Conservation (phyloP, 2,113 vertebrate genomes). For the Ctenomys sociabilis region DNA sequence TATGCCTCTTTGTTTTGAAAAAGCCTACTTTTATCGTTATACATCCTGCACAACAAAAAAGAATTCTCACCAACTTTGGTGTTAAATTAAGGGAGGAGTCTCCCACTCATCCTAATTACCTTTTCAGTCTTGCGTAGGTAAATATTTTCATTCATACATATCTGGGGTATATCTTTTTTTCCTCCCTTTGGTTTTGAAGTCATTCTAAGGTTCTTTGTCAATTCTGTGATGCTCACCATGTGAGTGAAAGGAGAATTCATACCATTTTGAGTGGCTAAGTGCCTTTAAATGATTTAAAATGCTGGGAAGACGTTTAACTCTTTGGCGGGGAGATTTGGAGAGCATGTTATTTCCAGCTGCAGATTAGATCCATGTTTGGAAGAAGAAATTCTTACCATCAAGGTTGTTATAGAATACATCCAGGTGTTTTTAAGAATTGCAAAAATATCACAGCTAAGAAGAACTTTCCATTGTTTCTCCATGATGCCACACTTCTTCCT, state of each 20-base stretch:
- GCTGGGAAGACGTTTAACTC: conserved; percentile 70
- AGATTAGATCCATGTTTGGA: conserved; percentile 55
- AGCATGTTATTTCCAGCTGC: conserved; percentile 79
- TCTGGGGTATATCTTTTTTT: conserved; percentile 36
- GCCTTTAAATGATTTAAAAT: conserved; percentile 79
- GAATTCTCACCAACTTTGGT: neutral
- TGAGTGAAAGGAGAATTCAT: conserved; percentile 70
- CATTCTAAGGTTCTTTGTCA: conserved; percentile 68
- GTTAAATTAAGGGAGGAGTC: neutral
- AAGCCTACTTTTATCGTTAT: neutral
- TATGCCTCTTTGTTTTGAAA: neutral
- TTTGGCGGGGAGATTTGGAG: conserved; percentile 75
- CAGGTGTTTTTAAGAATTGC: conserved; percentile 76
- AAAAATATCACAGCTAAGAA: conserved; percentile 63
- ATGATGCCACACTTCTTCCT: conserved; percentile 58
- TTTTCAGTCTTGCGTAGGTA: conserved; percentile 14
- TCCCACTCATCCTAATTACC: neutral
- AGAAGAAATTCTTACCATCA: conserved; percentile 60
- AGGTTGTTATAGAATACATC: conserved; percentile 56
- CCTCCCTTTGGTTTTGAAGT: conserved; percentile 41
- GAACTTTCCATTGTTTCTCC: conserved; percentile 74
- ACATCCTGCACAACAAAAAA: neutral
- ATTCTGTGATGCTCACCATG: conserved; percentile 62
- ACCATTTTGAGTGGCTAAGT: conserved; percentile 69
- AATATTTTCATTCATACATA: conserved; percentile 67